Evolutionary conservation across 2,113 vertebrate species (phyloP).

Genomic region (Naja naja): DNA sequence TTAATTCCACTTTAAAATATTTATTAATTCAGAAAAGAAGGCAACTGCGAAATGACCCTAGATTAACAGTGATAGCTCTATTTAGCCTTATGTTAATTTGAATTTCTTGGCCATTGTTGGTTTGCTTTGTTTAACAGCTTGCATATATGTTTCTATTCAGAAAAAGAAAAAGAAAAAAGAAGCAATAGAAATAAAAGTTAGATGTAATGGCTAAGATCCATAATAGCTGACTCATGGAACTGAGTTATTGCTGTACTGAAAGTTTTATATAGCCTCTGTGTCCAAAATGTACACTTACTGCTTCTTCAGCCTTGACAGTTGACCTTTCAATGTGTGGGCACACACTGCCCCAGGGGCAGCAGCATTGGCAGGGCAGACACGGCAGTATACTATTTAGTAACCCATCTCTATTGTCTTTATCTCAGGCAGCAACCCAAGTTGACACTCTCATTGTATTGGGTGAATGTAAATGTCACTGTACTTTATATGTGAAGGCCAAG

Average conservation of each 20-base stretch:
- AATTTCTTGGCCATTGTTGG: constrained; percentile 46
- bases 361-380: constrained; percentile 59
- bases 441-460: constrained; percentile 30
- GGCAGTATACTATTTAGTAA: constrained; percentile 58
- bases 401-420: constrained; percentile 59
- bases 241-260: constrained; percentile 70
- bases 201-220: constrained; percentile 62
- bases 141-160: constrained; percentile 68
- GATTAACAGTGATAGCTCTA: constrained; percentile 56
- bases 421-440: constrained; percentile 46
- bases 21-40: constrained; percentile 34
- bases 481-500: constrained; percentile 58
- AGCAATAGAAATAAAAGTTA: constrained; percentile 52
- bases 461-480: constrained; percentile 49
- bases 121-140: constrained; percentile 52
- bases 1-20: constrained; percentile 56
- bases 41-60: constrained; percentile 40
- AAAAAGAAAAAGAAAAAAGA: constrained; percentile 39
- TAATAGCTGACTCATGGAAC: constrained; percentile 66
- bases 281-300: constrained; percentile 66
- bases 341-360: constrained; percentile 66
- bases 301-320: constrained; percentile 75
- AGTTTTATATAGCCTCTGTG: constrained; percentile 68
- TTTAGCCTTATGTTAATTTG: constrained; percentile 51
- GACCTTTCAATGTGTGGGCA: constrained; percentile 71